A percentile compares a stretch with the other conserved stretches of the same genome.
These are phyloP conservation scores for Triplophysa rosa DNA, from an alignment of 2,113 vertebrate genomes.

Conservation along the genomic window DNA sequence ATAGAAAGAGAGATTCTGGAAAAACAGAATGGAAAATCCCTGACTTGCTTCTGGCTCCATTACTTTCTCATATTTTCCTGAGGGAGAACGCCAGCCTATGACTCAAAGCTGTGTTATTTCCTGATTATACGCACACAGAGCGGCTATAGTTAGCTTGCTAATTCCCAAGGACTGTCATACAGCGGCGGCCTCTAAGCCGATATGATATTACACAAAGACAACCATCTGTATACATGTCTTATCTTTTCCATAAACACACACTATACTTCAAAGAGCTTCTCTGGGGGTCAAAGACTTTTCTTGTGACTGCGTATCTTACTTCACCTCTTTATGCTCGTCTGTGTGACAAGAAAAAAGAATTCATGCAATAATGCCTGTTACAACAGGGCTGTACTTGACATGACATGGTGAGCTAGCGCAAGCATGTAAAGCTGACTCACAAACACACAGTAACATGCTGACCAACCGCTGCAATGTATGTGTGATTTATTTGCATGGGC, in stretches of 20 bases:
- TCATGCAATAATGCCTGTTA: neutral
- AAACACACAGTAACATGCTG: neutral
- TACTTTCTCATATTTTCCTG: conserved; percentile 22
- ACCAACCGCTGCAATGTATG: conserved; percentile 7
- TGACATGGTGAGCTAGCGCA: neutral
- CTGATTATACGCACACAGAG: conserved; percentile 27
- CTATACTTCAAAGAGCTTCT: neutral
- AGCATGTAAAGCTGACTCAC: neutral
- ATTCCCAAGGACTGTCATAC: conserved; percentile 28
- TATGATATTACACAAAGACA: conserved; percentile 2
- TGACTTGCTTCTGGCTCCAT: neutral
- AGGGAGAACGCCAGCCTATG: conserved; percentile 45
- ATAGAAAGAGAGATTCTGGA: neutral
- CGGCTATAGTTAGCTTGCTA: conserved; percentile 28
- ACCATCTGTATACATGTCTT: neutral
- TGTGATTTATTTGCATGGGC: neutral
- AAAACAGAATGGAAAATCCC: conserved; percentile 31
- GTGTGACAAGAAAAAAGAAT: neutral
- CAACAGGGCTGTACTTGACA: neutral
- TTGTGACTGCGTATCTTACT: neutral
- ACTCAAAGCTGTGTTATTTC: conserved; percentile 55
- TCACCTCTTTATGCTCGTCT: neutral
- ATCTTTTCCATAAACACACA: neutral
- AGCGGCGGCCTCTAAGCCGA: neutral
- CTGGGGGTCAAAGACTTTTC: neutral